Conservation (phyloP, 2,888 invertebrate genomes). For the Oegoconia quadripuncta region DNA sequence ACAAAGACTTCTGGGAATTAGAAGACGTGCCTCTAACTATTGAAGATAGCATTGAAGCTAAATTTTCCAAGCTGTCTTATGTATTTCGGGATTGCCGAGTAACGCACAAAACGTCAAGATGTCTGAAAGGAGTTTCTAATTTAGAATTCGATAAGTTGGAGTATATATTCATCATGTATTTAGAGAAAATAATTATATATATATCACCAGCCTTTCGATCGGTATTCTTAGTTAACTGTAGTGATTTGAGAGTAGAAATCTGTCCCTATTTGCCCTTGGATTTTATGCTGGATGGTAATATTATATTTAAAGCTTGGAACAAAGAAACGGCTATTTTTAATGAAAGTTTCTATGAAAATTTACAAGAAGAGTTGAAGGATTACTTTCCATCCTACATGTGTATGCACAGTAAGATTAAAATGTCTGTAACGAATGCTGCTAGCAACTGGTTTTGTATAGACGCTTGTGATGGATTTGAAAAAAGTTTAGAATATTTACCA, state of each 20-base stretch:
- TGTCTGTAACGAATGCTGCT: constrained; percentile 28
- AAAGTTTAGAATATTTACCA: constrained; percentile 26
- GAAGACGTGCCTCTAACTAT: constrained; percentile 17
- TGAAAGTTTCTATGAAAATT: constrained; percentile 25
- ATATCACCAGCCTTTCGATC: constrained; percentile 32
- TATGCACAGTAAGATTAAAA: constrained; percentile 29
- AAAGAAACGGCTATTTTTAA: constrained; percentile 32
- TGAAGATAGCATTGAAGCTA: constrained; percentile 14
- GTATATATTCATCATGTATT: constrained; percentile 42
- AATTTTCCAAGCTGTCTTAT: constrained; percentile 27
- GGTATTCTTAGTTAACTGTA: constrained; percentile 28
- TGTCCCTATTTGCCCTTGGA: constrained; percentile 26
- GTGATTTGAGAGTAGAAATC: constrained; percentile 30
- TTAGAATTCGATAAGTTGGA: constrained; percentile 35
- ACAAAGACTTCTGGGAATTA: constrained; percentile 27
- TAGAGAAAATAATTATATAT: constrained; percentile 36
- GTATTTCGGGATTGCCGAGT: constrained; percentile 34
- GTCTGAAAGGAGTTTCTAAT: constrained; percentile 30
- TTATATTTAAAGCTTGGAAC: constrained; percentile 43
- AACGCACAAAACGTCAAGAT: constrained; percentile 29
- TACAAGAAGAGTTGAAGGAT: constrained; percentile 32
- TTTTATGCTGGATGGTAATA: constrained; percentile 39
- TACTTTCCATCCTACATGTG: constrained; percentile 41
- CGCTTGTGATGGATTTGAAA: constrained; percentile 33
- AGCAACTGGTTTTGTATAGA: constrained; percentile 42